Evolutionary conservation across 2,797 vertebrate species (phyloP).

Genomic region (Cuculus canorus): DNA sequence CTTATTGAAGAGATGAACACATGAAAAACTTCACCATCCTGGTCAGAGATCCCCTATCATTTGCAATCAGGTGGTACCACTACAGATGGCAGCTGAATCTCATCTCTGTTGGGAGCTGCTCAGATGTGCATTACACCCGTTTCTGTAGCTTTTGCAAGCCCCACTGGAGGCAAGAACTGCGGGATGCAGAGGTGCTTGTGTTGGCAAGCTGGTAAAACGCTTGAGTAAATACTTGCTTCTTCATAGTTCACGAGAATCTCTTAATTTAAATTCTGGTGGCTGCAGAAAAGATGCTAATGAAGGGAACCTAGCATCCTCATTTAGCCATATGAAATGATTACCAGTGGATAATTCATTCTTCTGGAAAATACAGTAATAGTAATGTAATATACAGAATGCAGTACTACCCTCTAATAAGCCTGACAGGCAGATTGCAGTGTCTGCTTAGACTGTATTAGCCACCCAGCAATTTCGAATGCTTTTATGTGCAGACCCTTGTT

Average conservation of each 20-base stretch:
- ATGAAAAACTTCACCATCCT: neutral
- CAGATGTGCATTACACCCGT: neutral
- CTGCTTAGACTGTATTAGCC: slow-evolving; percentile 40
- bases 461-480: slow-evolving; percentile 20
- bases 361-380: slow-evolving; percentile 52
- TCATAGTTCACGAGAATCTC: neutral
- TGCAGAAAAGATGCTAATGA: slow-evolving; percentile 31
- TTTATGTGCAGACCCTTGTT: slow-evolving; percentile 3
- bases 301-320: slow-evolving; percentile 24
- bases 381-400: slow-evolving; percentile 22
- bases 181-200: neutral
- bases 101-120: neutral
- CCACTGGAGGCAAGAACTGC: neutral
- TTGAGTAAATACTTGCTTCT: slow-evolving; percentile 1
- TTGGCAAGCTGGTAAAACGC: neutral
- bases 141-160: neutral
- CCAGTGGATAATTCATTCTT: slow-evolving; percentile 37
- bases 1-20: neutral
- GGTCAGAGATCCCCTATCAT: neutral
- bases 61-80: neutral
- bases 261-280: slow-evolving; percentile 9
- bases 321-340: slow-evolving; percentile 16
- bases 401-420: slow-evolving; percentile 38
- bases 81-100: neutral
- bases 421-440: slow-evolving; percentile 32